Evolutionary conservation across 2,113 vertebrate species (phyloP).

Genomic region (Grammomys surdaster): DNA sequence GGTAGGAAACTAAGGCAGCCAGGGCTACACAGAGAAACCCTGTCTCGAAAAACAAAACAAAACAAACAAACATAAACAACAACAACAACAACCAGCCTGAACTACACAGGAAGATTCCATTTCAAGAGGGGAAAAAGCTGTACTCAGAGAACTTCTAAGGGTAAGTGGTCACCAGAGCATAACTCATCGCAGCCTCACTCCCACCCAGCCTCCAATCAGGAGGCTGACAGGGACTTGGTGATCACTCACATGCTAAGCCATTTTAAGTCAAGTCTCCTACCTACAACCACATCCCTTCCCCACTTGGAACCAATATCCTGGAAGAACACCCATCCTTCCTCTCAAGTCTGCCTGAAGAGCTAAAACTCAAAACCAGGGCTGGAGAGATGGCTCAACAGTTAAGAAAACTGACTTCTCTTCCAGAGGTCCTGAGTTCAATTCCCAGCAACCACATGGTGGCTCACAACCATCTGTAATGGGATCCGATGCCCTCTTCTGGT

Average conservation of each 20-base stretch:
- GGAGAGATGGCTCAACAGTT: too few species aligned
- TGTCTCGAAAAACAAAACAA: background rate
- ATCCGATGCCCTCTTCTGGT: too few species aligned
- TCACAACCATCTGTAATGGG: too few species aligned
- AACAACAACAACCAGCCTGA: background rate
- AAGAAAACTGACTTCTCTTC: too few species aligned
- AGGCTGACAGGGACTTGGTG: background rate
- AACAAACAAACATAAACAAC: too few species aligned
- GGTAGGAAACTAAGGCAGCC: background rate
- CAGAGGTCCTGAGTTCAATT: too few species aligned
- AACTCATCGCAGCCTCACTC: background rate
- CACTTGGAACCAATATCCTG: background rate
- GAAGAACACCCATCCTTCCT: slow-evolving; percentile 42
- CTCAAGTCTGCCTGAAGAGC: slow-evolving; percentile 37
- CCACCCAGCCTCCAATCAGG: background rate
- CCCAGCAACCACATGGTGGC: too few species aligned
- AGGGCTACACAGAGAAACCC: too few species aligned
- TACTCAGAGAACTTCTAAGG: background rate
- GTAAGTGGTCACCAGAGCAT: too few species aligned
- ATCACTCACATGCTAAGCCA: background rate
- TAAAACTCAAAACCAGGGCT: slow-evolving; percentile 57
- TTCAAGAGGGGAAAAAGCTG: background rate
- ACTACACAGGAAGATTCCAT: background rate
- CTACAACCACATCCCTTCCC: background rate
- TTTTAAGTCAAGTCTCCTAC: slow-evolving; percentile 16